A percentile compares a stretch with the other conserved stretches of the same genome.
phyloP scores from a whole-genome alignment of 2,113 vertebrate species.

The Ictalurus furcatus region DNA sequence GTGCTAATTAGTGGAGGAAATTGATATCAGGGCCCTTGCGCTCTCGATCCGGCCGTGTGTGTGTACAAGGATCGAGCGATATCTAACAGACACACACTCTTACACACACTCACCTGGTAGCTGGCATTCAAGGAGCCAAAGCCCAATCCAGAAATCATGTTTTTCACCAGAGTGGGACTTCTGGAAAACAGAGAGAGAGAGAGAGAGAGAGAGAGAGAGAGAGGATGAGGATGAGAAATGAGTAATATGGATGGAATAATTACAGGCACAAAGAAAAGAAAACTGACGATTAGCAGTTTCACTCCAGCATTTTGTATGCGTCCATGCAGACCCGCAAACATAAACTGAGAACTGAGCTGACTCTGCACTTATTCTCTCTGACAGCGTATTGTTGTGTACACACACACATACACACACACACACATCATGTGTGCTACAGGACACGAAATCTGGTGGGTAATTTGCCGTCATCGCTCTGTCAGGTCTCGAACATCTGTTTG shows the following conservation, averaged over 20 bases:
- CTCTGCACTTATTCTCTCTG: constrained; percentile 43
- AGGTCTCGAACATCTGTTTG: constrained; percentile 57
- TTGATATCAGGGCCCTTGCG: constrained; percentile 78
- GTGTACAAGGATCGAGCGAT: constrained; percentile 13
- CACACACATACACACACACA: constrained; percentile 36
- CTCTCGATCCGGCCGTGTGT: constrained; percentile 51
- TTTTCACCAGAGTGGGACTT: constrained; percentile 98
- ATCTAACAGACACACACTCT: constrained; percentile 3
- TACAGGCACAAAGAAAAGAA: background rate
- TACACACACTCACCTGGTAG: constrained; percentile 86
- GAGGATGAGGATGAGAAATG: background rate
- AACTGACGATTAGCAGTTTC: background rate
- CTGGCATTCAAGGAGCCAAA: constrained; percentile 97
- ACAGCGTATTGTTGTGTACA: constrained; percentile 35
- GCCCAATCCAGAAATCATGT: constrained; percentile 97
- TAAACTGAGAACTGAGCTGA: background rate
- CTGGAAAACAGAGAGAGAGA: constrained; percentile 64
- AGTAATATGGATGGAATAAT: background rate
- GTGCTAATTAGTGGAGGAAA: constrained; percentile 80
- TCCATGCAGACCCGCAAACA: background rate
- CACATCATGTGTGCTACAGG: constrained; percentile 19
- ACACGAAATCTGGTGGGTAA: constrained; percentile 37
- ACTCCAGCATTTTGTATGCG: background rate
- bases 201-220: background rate
- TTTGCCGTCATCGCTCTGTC: constrained; percentile 45